A percentile compares a stretch with the other conserved stretches of the same genome.
Conservation (phyloP, 2,888 invertebrate genomes). For the Tetranychus truncatus region DNA sequence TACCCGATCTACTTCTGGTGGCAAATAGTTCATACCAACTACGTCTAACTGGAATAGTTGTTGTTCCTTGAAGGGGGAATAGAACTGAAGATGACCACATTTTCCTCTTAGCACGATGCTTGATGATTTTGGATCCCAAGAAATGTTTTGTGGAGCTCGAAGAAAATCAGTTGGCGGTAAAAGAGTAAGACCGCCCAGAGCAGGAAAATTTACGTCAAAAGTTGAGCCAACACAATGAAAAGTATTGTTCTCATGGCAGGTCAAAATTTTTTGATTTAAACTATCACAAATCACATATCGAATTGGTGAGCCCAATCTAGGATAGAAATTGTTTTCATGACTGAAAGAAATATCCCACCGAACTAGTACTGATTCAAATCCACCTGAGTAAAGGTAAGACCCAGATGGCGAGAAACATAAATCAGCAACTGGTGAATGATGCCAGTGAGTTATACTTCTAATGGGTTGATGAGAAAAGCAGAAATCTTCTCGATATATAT, state of each 20-base stretch:
- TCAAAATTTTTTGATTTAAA: slow-evolving; percentile 45
- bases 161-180: background rate
- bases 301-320: slow-evolving; percentile 50
- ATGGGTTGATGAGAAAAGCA: slow-evolving; percentile 28
- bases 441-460: slow-evolving; percentile 52
- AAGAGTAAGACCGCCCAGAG: slow-evolving; percentile 12
- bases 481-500: slow-evolving; percentile 28
- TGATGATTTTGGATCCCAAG: slow-evolving; percentile 30
- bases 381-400: slow-evolving; percentile 51
- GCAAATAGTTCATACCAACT: slow-evolving; percentile 46
- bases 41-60: slow-evolving; percentile 48
- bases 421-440: slow-evolving; percentile 48
- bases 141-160: slow-evolving; percentile 22
- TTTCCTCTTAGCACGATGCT: slow-evolving; percentile 36
- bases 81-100: slow-evolving; percentile 38
- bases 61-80: slow-evolving; percentile 37
- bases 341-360: slow-evolving; percentile 44
- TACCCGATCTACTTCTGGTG: slow-evolving; percentile 42
- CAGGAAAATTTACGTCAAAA: slow-evolving; percentile 13
- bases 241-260: slow-evolving; percentile 45
- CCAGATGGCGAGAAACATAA: slow-evolving; percentile 45
- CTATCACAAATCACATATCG: slow-evolving; percentile 44
- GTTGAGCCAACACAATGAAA: slow-evolving; percentile 35
- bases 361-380: slow-evolving; percentile 56
- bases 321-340: slow-evolving; percentile 42